Conservation (phyloP, 2,797 vertebrate species). For the Oreortyx pictus region DNA sequence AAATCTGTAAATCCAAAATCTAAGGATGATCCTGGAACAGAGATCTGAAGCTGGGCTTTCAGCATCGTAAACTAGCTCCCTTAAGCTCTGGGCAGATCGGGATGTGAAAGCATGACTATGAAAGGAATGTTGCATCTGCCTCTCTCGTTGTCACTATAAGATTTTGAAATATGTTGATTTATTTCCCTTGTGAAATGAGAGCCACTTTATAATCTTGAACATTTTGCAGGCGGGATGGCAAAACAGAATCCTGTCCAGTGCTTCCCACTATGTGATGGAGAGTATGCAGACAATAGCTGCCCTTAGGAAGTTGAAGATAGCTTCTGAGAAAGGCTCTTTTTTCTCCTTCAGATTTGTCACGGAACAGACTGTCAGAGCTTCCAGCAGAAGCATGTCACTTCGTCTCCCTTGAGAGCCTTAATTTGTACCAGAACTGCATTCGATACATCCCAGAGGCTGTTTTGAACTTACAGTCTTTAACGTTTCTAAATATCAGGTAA, state of each 20-base stretch:
- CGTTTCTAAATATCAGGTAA: slow-evolving; percentile 97
- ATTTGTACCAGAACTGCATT: slow-evolving; percentile 97
- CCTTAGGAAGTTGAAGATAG: background rate
- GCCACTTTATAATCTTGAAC: background rate
- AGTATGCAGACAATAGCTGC: background rate
- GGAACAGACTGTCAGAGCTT: slow-evolving; percentile 92
- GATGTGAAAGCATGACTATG: background rate
- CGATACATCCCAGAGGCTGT: slow-evolving; percentile 91
- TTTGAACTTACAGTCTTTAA: slow-evolving; percentile 91
- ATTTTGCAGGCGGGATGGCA: background rate
- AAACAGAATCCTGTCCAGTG: background rate
- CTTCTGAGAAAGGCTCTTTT: background rate
- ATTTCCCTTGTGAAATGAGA: background rate
- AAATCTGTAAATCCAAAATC: background rate
- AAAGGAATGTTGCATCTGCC: background rate
- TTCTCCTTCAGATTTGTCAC: slow-evolving; percentile 86
- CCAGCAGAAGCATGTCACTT: slow-evolving; percentile 92
- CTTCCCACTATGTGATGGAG: background rate
- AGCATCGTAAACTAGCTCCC: background rate
- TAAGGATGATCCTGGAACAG: background rate
- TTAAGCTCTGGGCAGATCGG: background rate
- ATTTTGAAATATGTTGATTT: background rate
- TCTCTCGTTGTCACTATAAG: background rate
- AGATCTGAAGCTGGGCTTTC: background rate
- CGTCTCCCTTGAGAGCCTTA: slow-evolving; percentile 94